phyloP scores from a whole-genome alignment of 2,113 vertebrate species.

The Murina feae region DNA sequence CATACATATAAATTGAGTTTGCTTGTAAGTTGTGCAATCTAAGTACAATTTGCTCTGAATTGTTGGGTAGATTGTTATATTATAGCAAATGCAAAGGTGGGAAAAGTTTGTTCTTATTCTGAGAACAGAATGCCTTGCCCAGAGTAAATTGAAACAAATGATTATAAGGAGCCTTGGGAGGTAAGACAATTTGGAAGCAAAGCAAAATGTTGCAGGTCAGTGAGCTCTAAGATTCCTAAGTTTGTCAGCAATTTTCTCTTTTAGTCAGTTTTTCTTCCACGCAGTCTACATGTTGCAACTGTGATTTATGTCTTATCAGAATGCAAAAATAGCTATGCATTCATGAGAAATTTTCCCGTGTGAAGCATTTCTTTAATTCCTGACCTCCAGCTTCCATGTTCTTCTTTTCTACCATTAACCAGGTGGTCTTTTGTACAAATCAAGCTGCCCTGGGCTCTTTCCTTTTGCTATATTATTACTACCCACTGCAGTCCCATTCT shows the following conservation, averaged over 20 bases:
- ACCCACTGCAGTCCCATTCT: not conserved
- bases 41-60: conserved; percentile 16
- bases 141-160: conserved; percentile 45
- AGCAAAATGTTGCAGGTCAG: not conserved
- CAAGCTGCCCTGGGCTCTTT: not conserved
- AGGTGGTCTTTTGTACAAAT: not conserved
- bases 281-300: not conserved
- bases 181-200: not conserved
- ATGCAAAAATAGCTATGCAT: not conserved
- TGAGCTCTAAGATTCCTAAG: not conserved
- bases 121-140: conserved; percentile 5
- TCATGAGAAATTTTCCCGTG: not conserved
- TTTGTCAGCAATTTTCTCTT: conserved; percentile 22
- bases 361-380: not conserved
- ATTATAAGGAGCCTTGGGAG: not conserved
- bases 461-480: not conserved
- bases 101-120: conserved; percentile 17
- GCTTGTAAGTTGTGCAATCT: not conserved
- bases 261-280: not conserved
- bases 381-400: not conserved
- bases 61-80: not conserved
- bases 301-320: not conserved
- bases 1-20: conserved; percentile 33
- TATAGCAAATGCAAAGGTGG: conserved; percentile 23
- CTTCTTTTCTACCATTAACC: not conserved